Percentiles rank a stretch among this genome's conserved stretches.
Conservation (phyloP, 2,797 vertebrate species). For the Peromyscus attwateri region DNA sequence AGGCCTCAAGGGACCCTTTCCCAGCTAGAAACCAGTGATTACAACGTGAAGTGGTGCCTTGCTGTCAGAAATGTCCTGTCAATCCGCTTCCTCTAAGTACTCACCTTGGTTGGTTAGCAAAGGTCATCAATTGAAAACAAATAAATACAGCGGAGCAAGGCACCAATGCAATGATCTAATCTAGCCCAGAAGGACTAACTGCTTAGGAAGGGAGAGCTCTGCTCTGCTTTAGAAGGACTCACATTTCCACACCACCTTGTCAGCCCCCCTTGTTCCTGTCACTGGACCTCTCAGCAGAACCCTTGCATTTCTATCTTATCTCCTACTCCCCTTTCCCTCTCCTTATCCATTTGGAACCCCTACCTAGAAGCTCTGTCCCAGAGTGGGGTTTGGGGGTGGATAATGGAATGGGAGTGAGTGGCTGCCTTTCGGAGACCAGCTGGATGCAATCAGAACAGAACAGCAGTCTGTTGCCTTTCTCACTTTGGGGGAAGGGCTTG, state of each 20-base stretch:
- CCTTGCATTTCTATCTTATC: conserved; percentile 80
- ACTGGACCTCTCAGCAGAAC: conserved; percentile 78
- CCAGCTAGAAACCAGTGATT: conserved; percentile 58
- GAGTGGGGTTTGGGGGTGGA: not conserved
- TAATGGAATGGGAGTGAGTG: conserved; percentile 70
- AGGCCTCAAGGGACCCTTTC: conserved; percentile 1
- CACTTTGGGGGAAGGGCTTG: conserved; percentile 72
- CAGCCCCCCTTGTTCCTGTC: conserved; percentile 77
- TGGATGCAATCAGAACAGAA: conserved; percentile 80
- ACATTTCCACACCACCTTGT: conserved; percentile 76
- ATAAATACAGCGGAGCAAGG: conserved; percentile 43
- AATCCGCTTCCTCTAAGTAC: conserved; percentile 60
- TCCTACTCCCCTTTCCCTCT: conserved; percentile 50
- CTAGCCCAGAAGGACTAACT: conserved; percentile 61
- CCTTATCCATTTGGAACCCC: conserved; percentile 78
- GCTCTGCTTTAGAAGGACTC: conserved; percentile 62
- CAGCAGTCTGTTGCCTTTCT: conserved; percentile 68
- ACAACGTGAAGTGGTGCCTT: conserved; percentile 12
- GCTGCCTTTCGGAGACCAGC: conserved; percentile 66
- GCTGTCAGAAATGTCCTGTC: conserved; percentile 50
- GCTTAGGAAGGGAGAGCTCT: conserved; percentile 36
- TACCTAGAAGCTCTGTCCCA: conserved; percentile 72
- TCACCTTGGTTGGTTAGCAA: conserved; percentile 64
- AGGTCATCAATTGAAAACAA: conserved; percentile 68
- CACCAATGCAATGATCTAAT: conserved; percentile 67